Base-by-base conservation (phyloP, 2,797 vertebrate species). In the Melopsittacus undulatus region DNA sequence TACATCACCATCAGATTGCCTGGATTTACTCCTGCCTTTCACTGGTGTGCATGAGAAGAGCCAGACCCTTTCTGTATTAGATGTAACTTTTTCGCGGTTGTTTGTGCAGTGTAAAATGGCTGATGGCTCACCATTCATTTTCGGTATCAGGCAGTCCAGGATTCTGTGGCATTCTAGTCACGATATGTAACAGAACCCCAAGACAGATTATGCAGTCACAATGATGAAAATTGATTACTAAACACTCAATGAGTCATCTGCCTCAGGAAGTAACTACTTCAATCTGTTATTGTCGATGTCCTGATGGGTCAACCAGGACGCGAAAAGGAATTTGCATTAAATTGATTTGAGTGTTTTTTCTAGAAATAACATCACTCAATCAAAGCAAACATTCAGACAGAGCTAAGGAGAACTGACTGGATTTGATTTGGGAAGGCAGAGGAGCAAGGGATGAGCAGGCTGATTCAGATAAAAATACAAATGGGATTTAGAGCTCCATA, bases 181-280 rank as follows among this genome's bases (percentile, higher is more conserved):
- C 86, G 90, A 92, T 79, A 95, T 19, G 70, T 70, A 89, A 67
- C 95, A 96, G 96, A 97, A 97, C 77, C 78, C 96, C 91, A 94
- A 98, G 98, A 98, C 93, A 91, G 97, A 98, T 98, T 98, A 98
- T 96, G 95, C 96, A 97, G 97, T 97, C 62, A 38, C 94, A 94
- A 96, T 78, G 95, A 97, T 98, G 97, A 96, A 97, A 98, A 98
- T 98, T 98, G 98, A 98, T 98, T 97, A 97, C 96, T 95, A 97
- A 97, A 97, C 89, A 94, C 97, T 97, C 94, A 62, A 96, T 97
- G 97, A 97, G 96, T 98, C 98, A 97, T 97, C 97, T 97, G 97
- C 97, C 97, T 97, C 94, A 97, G 98, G 97, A 98, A 98, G 97
- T 97, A 98, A 98, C 96, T 97, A 96, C 97, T 98, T 97, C 96